phyloP scores from a whole-genome alignment of 2,888 invertebrate species.

The Metacarcinus magister region DNA sequence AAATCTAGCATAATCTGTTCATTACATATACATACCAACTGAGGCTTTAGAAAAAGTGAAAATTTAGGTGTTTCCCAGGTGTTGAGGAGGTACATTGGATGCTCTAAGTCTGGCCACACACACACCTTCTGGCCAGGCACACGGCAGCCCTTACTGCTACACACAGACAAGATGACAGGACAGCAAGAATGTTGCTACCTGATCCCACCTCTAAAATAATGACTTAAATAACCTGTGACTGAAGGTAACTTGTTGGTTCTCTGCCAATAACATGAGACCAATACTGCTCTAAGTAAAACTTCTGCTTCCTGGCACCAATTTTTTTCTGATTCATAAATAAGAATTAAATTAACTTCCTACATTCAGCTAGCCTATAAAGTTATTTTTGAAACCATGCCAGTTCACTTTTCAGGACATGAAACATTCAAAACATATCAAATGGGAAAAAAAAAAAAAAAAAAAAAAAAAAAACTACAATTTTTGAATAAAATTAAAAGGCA shows the following conservation, averaged over 20 bases:
- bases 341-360: slow-evolving; percentile 1
- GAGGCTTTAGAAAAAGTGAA: slow-evolving; percentile 44
- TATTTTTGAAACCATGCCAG: background rate
- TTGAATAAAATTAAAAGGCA: slow-evolving; percentile 30
- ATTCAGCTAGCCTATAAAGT: slow-evolving; percentile 12
- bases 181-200: background rate
- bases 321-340: background rate
- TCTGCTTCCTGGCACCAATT: slow-evolving; percentile 26
- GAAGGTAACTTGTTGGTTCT: background rate
- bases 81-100: slow-evolving; percentile 52
- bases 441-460: background rate
- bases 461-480: background rate
- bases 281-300: background rate
- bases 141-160: slow-evolving; percentile 35
- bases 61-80: slow-evolving; percentile 56
- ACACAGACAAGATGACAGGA: background rate
- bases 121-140: slow-evolving; percentile 43
- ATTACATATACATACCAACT: slow-evolving; percentile 62
- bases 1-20: slow-evolving; percentile 68
- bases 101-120: background rate
- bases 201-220: slow-evolving; percentile 11
- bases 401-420: background rate
- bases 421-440: background rate
- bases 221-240: slow-evolving; percentile 49
- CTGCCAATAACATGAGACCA: background rate